Base-by-base conservation (phyloP, 2,797 vertebrate species). In the Sparidentex hasta region DNA sequence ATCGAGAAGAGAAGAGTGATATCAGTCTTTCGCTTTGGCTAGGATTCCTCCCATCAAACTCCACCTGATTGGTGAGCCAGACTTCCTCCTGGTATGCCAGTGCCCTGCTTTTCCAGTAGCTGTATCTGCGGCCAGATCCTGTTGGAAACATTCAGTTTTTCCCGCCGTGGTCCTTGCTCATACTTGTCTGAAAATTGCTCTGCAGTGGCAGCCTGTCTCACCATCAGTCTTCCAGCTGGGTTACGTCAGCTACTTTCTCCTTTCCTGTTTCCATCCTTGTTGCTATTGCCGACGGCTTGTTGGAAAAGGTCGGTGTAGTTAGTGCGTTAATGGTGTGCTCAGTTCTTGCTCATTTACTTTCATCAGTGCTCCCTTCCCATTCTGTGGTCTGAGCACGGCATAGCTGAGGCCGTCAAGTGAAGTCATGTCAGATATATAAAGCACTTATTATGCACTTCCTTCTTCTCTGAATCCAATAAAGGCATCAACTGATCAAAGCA, bases 241-340 rank as follows among this genome's bases (percentile, higher is more conserved):
- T 76, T 56, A 72, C 18, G 13, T 71, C 64, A 82, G 21, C 63
- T 6, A 47, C 68, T 81, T 81, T 80, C 56, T 76, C 48, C 76
- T 67, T 89, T 81, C 82, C 86, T 88, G 79, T 90, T 93, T 90
- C 82, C 85, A 82, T 86, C 68, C 69, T 23, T 57, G 55, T 80
- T 79, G 71, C 82, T 48, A 38, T 50, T 66, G 64, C 80, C 21
- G 13, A 50, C 23, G 23, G 78, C 74, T 78, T 65, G 72, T 80
- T 77, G 29, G 47, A 77, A 74, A 84, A 85, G 78, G 65, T 78
- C 51, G 74, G 69, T 17, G 65, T 18, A 43, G 66, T 56, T 62
- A 64, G 27, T 21, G 33, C 6, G 8, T 71, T 84, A 58, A 65
- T 73, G 74, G 71, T 57, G 70, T 5, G 46, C 38, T 55, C 56